A percentile compares a stretch with the other conserved stretches of the same genome.
phyloP scores from a whole-genome alignment of 2,797 vertebrate genomes.

The Alca torda region DNA sequence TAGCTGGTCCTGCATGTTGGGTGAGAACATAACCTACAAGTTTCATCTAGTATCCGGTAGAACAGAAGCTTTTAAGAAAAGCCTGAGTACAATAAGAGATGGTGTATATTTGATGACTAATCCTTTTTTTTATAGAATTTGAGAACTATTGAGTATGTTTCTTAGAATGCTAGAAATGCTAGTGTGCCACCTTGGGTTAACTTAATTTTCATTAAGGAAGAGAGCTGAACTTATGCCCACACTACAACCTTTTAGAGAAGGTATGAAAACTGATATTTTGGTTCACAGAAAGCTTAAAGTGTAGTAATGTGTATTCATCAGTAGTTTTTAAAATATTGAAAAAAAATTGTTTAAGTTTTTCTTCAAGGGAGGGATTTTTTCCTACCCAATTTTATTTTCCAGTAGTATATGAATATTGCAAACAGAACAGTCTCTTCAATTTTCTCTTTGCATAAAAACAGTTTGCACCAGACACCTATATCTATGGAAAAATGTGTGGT shows the following conservation, averaged over 20 bases:
- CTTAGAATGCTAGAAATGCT: neutral
- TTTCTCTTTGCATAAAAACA: neutral
- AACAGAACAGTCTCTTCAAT: neutral
- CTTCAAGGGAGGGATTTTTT: neutral
- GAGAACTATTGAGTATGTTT: neutral
- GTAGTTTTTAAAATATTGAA: neutral
- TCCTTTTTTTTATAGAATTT: neutral
- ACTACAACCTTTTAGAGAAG: neutral
- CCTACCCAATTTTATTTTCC: neutral
- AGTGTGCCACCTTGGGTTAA: neutral
- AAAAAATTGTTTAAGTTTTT: neutral
- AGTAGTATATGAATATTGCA: neutral
- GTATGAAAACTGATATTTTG: neutral
- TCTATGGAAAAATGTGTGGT: neutral
- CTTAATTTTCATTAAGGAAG: neutral
- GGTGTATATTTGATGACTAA: neutral
- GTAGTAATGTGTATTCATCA: neutral
- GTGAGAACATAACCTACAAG: neutral
- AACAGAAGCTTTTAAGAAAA: neutral
- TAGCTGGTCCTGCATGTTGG: neutral
- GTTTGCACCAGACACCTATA: neutral
- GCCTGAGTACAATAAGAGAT: rapidly evolving
- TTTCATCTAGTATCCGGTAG: neutral
- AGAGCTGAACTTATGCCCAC: neutral
- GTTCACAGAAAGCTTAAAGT: neutral